Evolutionary conservation across 2,888 invertebrate genomes (phyloP), one percentile per base, ranked within the genome.

Genomic region (Nymphalis c-album): DNA sequence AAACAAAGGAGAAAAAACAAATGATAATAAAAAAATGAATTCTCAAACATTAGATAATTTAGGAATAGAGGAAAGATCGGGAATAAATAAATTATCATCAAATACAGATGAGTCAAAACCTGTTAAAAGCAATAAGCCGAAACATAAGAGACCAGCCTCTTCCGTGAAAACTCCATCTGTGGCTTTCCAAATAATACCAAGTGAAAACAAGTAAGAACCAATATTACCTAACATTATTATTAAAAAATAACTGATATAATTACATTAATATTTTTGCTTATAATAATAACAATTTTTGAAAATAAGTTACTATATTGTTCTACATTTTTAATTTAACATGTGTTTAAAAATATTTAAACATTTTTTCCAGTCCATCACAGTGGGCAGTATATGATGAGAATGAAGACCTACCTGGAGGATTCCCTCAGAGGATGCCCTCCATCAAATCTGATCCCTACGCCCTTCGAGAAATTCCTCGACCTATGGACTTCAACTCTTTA

Each of bases 331-430:
- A 18, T 48, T 3, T 18, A 8, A 48, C n/a, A 51, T 20, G 22
- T 26, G 13, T 16, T 45, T n/a, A 59, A 46, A 47, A 16, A 48
- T 16, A 62, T 55, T 31, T 60, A 71, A 31, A 31, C 26, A 31
- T 74, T 74, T 76, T 69, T 83, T 85, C 51, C 85, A 93, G 93
- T 80, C 89, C 91, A 40, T 83, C 87, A 0, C 87, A 85, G 71
- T 93, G 93, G 93, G 90, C 90, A 13, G 82, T 88, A 16, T 93
- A 90, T 71, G 91, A 92, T 3, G 93, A 93, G 71, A 84, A 87
- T 48, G 78, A 78, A 10, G 84, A 87, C n/a, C 74, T 88, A 16
- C 78, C 83, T 0, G 87, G 87, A 26, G 76, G 74, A 3, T 68
- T 81, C 7, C 85, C 83, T 1, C 81, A 84, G 58, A 78, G 73